These are phyloP conservation scores for Tinamus major DNA, from an alignment of 2,797 vertebrate genomes.

Conservation along the genomic window DNA sequence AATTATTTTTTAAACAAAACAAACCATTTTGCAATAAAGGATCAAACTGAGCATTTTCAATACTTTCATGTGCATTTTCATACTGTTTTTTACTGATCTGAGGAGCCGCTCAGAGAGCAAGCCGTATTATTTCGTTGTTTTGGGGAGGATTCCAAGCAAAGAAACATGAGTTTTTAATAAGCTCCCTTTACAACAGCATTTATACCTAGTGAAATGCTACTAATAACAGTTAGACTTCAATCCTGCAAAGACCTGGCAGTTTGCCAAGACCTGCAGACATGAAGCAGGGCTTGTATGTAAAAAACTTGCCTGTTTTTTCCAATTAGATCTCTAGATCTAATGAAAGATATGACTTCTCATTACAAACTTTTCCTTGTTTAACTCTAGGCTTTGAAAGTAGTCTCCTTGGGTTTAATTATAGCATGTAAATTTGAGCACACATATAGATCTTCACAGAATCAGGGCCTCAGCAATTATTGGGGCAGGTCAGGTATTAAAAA, in stretches of 20 bases:
- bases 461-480: background rate
- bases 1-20: constrained; percentile 49
- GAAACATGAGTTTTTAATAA: constrained; percentile 22
- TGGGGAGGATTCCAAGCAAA: background rate
- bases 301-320: constrained; percentile 51
- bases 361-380: constrained; percentile 69
- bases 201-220: constrained; percentile 11
- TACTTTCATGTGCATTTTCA: background rate
- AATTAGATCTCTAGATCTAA: constrained; percentile 62
- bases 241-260: constrained; percentile 17
- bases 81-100: background rate
- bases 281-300: background rate
- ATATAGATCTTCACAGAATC: background rate
- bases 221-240: constrained; percentile 28
- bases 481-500: constrained; percentile 46
- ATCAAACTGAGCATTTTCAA: background rate
- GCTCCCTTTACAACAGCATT: background rate
- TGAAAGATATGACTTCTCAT: constrained; percentile 61
- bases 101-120: background rate
- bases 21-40: background rate
- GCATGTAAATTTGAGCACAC: constrained; percentile 62
- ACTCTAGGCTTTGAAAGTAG: constrained; percentile 65
- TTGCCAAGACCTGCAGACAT: constrained; percentile 60
- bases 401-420: constrained; percentile 73
- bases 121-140: background rate